Percentiles rank a stretch among this genome's conserved stretches.
phyloP scores from a whole-genome alignment of 2,113 vertebrate species.

The Mellivora capensis region DNA sequence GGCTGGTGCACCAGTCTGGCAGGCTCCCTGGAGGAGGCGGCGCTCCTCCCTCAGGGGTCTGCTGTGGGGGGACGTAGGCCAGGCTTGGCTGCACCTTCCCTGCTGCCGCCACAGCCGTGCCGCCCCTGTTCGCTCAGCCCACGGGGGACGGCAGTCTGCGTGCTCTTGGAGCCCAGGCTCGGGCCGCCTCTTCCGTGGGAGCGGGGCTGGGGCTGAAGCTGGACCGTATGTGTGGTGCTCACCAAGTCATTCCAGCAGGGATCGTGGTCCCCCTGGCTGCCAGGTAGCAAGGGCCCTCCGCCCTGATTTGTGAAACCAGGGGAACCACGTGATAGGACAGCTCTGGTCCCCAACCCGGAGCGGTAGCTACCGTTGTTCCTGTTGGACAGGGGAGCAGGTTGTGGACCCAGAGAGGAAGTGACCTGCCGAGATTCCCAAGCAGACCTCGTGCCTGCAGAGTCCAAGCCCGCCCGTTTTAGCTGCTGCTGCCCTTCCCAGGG shows the following conservation, averaged over 20 bases:
- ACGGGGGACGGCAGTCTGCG: accelerated
- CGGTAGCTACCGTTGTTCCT: background rate
- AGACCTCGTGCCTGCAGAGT: no score
- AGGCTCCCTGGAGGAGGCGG: background rate
- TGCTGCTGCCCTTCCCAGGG: accelerated
- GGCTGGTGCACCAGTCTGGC: background rate
- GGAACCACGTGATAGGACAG: accelerated
- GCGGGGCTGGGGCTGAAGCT: background rate
- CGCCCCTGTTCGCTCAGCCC: background rate
- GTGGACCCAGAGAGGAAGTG: accelerated
- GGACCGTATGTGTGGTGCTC: background rate
- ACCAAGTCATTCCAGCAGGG: accelerated
- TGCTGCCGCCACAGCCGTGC: accelerated
- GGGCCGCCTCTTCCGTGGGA: background rate
- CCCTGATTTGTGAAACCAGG: background rate
- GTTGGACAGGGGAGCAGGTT: background rate
- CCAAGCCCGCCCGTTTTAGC: background rate
- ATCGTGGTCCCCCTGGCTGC: accelerated
- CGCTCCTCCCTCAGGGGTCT: background rate
- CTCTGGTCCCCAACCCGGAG: accelerated
- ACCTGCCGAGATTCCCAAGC: background rate
- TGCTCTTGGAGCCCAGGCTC: background rate
- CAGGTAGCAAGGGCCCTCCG: background rate
- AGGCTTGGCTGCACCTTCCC: no score
- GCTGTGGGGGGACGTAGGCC: accelerated